Evolutionary conservation across 2,888 invertebrate genomes (phyloP), one percentile per base, ranked within the genome.

Genomic region (Bembecia ichneumoniformis): DNA sequence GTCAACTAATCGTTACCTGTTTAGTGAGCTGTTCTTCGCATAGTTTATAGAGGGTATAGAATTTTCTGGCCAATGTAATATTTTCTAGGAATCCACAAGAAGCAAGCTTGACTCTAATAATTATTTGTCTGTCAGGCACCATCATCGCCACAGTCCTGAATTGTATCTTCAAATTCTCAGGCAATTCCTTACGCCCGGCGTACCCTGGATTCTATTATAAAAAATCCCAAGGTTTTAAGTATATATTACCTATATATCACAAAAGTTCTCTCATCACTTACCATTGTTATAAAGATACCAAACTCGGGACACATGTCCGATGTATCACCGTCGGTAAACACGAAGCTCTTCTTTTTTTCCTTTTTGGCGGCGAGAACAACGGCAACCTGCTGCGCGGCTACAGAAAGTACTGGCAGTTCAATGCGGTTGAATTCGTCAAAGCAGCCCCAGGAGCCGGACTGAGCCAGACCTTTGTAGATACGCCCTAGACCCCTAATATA

Each of bases 141-240:
- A 98, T 98, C 98, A 98, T 98, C 43, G 98, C 97, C 0, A 98
- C 98, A 0, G 97, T 97, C 49, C 98, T 92, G 80, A 98, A 98
- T 80, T 98, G 98, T 63, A 98, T 97, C 88, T 98, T 98, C 58
- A 98, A 88, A 82, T 98, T 98, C 83, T 98, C 98, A 0, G 98
- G 98, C 47, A 98, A 78, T 74, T 98, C 98, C 67, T 98, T 98
- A 51, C 98, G 91, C 0, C 98, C 98, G 28, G 98, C 98, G 71
- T 98, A 98, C 0, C 98, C 98, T 13, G 98, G 98, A 88, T 98
- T 98, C 97, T 97, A 47, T 15, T 15, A 13, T 3, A 15, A 36
- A 35, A n/a, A 46, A 28, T 34, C 9, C 2, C 11, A 13, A 40
- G 3, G n/a, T 40, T 40, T 28, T 9, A 28, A 28, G 9, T 28